Conservation (phyloP, 2,113 vertebrate species). For the Telmatochromis sp. region DNA sequence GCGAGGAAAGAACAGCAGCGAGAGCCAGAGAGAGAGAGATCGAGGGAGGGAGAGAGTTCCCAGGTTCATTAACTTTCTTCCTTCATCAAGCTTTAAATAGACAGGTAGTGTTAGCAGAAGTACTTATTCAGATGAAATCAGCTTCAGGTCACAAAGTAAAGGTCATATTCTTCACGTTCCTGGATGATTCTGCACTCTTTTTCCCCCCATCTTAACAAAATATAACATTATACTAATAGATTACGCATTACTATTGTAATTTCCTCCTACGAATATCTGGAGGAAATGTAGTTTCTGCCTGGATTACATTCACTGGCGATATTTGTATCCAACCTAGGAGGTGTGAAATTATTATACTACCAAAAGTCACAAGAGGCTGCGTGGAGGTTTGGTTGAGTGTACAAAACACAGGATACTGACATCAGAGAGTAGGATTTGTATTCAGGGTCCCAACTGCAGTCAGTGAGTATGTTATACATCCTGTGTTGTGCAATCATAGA, state of each 20-base stretch:
- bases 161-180: neutral
- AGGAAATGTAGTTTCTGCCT: neutral
- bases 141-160: neutral
- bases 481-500: neutral
- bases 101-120: neutral
- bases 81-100: conserved; percentile 19
- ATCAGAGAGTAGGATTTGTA: neutral
- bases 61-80: conserved; percentile 9
- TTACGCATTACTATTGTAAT: neutral
- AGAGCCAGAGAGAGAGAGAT: neutral
- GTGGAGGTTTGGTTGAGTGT: neutral
- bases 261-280: neutral
- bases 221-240: neutral
- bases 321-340: neutral
- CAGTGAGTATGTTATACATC: neutral
- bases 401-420: neutral
- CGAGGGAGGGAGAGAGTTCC: neutral
- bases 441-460: neutral
- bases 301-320: neutral
- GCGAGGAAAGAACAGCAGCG: neutral
- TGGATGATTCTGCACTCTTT: neutral
- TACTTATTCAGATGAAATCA: neutral
- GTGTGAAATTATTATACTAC: neutral
- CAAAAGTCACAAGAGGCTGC: neutral
- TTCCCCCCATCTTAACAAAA: neutral